A percentile compares a stretch with the other conserved stretches of the same genome.
Evolutionary conservation across 2,113 vertebrate species (phyloP).

Genomic region (Uropsilus gracilis): DNA sequence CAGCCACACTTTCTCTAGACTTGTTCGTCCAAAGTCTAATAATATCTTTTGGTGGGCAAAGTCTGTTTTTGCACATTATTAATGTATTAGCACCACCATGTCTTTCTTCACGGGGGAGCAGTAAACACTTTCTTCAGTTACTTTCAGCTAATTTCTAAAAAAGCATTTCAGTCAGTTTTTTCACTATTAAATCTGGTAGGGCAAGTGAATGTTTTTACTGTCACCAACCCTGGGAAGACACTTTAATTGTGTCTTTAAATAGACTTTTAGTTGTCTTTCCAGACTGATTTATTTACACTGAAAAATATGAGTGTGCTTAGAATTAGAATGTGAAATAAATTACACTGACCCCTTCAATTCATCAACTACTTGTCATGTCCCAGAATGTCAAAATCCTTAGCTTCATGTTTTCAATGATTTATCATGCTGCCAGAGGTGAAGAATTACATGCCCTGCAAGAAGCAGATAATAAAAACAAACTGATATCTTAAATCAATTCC

Average conservation of each 20-base stretch:
- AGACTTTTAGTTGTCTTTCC: slow-evolving; percentile 22
- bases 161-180: not conserved
- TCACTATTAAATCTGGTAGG: not conserved
- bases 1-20: rapidly evolving
- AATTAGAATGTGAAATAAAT: slow-evolving; percentile 6
- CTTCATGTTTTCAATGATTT: slow-evolving; percentile 22
- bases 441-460: not conserved
- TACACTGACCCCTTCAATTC: not conserved
- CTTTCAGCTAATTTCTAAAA: too few relatives aligned
- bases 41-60: not conserved
- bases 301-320: not conserved
- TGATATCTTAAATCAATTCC: not conserved
- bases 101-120: not conserved
- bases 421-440: not conserved
- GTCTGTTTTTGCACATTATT: not conserved
- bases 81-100: not conserved
- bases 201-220: not conserved
- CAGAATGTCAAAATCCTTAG: slow-evolving; percentile 61
- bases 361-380: slow-evolving; percentile 41
- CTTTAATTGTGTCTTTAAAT: too few relatives aligned
- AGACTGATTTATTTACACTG: not conserved
- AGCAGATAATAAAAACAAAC: not conserved
- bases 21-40: not conserved
- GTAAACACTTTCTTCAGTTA: not conserved
- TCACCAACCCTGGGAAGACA: not conserved